phyloP scores from a whole-genome alignment of 92 coral and sea anemone genomes.

The Pocillopora grandis region DNA sequence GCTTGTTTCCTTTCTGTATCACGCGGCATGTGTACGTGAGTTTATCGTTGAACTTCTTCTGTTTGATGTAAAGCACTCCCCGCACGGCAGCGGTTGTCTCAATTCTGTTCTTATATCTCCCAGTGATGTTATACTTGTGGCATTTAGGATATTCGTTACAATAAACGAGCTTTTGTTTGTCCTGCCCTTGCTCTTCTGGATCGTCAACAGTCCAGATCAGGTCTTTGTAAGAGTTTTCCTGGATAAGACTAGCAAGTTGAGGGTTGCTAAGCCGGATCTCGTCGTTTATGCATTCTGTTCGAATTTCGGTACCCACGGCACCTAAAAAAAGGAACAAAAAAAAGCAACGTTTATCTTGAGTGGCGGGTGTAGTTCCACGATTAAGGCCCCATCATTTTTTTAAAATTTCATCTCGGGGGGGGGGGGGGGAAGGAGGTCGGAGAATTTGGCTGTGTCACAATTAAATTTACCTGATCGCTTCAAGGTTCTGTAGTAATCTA shows the following conservation, averaged over 20 bases:
- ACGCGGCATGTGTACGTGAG: background rate
- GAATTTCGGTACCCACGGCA: background rate
- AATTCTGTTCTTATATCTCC: background rate
- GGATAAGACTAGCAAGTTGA: background rate
- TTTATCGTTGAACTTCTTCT: background rate
- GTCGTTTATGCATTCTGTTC: background rate
- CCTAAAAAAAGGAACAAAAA: background rate
- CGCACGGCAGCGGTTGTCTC: background rate
- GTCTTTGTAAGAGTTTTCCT: background rate
- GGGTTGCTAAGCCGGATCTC: background rate
- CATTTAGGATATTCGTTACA: background rate
- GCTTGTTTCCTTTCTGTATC: background rate
- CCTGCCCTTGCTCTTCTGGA: too few relatives aligned
- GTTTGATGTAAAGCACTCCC: background rate
- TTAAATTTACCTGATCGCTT: too few relatives aligned
- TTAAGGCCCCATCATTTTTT: too few relatives aligned
- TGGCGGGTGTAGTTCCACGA: too few relatives aligned
- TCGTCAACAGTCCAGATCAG: background rate
- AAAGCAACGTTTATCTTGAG: background rate
- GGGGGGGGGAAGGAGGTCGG: background rate
- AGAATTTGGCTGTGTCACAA: too few relatives aligned
- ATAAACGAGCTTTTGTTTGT: background rate
- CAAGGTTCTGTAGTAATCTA: too few relatives aligned
- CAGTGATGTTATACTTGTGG: background rate
- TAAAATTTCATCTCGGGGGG: background rate